Evolutionary conservation across 2,797 vertebrate genomes (phyloP), one percentile per base, ranked within the genome.

Genomic region (Spinus pinus): DNA sequence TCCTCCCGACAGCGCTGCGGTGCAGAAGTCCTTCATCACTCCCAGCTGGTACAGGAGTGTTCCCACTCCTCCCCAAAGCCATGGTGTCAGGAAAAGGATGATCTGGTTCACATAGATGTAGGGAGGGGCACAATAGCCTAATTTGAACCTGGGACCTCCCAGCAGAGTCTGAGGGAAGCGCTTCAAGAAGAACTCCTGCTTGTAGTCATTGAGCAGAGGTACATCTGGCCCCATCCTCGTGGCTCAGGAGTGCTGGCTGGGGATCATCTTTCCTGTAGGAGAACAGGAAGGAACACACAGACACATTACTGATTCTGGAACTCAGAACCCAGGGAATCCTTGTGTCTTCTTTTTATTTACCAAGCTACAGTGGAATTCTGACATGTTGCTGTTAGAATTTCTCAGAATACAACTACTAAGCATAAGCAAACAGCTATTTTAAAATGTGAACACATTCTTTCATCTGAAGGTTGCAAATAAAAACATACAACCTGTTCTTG

Each of bases 111-210:
- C 98, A 12, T 99, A 99, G 77, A 99, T 90, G 50, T 99, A 99
- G 6, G 98, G 98, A 80, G 99, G 99, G 56, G 99, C 99, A 73
- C 98, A 98, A 92, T 99, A 99, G 97, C 99, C 99, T 97, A 99
- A 97, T 97, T 98, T 99, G 96, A 99, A 98, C 72, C 98, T 98
- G 44, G 98, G 98, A 73, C 99, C 99, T 95, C 99, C 99, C 95
- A 99, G 98, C 81, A 99, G 70, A 5, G 99, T 99, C 97, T 99
- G 99, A 49, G 99, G 99, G 97, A 99, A 99, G 73, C 99, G 99
- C 98, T 99, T 99, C 98, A 99, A 98, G 97, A 99, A 99, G 98
- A 99, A 99, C 97, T 99, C 99, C 98, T 99, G 99, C 78, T 99
- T 99, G 98, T 99, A 99, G 94, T 99, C 98, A 81, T 99, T 99